Evolutionary conservation across 1,140 invertebrate species (phyloP), one percentile per base, ranked within the genome.

Genomic region (Trichonephila clavipes): DNA sequence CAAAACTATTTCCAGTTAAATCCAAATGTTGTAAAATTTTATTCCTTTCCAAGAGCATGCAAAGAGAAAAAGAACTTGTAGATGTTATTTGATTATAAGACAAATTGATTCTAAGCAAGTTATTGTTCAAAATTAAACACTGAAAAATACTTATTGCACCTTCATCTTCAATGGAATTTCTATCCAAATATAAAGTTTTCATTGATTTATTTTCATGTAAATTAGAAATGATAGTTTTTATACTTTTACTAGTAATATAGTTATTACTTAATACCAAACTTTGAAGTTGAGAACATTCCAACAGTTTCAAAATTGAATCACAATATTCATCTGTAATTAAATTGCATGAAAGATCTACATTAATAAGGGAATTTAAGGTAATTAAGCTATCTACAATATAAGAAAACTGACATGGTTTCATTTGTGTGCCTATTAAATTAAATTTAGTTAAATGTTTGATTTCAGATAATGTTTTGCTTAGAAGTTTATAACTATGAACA

Each of bases 141-240:
- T 83, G 1, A 40, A 62, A 62, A 40, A 92, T 10, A 24, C 5
- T 18, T 44, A 58, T 59, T 19, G 59, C 62, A 34, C 90, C 90
- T 64, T 92, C 61, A 44, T 92, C 58, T n/a, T 28, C 90, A 44
- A 92, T 92, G 21, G 19, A 64, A 59, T 92, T 92, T 44, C 62
- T 21, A 66, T 51, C 61, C 81, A 92, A 44, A 21, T 64, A n/a
- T 21, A 92, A 19, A 24, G 59, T 24, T 40, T 40, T 40, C 10
- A 92, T 12, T n/a, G 28, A 81, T 21, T 61, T 66, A 24, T 85
- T 92, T n/a, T 64, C 18, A 44, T n/a, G 10, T 7, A 92, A 64
- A 62, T 21, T 58, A 21, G 10, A 40, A 21, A 58, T 21, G 14
- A 92, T 14, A 44, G 0, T 34, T 59, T 66, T 44, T 16, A 44